Base-by-base conservation (phyloP, 2,797 vertebrate species). In the Carapus acus region DNA sequence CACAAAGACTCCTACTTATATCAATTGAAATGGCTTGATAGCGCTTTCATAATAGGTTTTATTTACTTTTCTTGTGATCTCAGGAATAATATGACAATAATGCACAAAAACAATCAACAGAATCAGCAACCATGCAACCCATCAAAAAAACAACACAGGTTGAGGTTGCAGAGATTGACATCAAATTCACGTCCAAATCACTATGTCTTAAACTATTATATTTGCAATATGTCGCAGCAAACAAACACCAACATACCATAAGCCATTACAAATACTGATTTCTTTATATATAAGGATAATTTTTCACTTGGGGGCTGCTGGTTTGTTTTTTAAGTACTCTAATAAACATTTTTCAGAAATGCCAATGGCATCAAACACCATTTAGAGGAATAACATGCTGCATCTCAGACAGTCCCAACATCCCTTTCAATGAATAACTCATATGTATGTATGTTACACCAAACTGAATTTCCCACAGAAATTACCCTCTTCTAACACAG, bases 401-500 rank as follows among this genome's bases (percentile, higher is more conserved):
- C 29, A 43, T 53, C 58, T 56, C 38, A 62, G 44, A 59, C 46
- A 69, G 49, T 67, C 44, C 46, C 22, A 11, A 18, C 33, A 48
- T 66, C 44, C 13, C 6, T 17, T 34, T 48, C 77, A 67, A 57
- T 64, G 52, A 45, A 16, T 63, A 33, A 43, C 34, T 49, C 46
- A n/a, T 67, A 54, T 62, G 27, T 67, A 54, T 62, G 27, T 66
- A 51, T 65, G 53, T 77, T 72, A 19, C 55, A 62, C 72, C 49
- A 67, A 68, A 66, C 49, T 49, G 31, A 29, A 56, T 68, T 49
- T 75, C 65, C 45, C 49, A 49, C 45, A 57, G 43, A 67, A 83
- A 78, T 75, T 43, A 57, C 54, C 50, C 48, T 27, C 60, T 67
- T 74, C 58, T 67, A 63, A 76, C 71, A 41, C 54, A 47, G 56